These are phyloP conservation scores for Delia radicum DNA, from an alignment of 1,140 invertebrate genomes.

Conservation along the genomic window DNA sequence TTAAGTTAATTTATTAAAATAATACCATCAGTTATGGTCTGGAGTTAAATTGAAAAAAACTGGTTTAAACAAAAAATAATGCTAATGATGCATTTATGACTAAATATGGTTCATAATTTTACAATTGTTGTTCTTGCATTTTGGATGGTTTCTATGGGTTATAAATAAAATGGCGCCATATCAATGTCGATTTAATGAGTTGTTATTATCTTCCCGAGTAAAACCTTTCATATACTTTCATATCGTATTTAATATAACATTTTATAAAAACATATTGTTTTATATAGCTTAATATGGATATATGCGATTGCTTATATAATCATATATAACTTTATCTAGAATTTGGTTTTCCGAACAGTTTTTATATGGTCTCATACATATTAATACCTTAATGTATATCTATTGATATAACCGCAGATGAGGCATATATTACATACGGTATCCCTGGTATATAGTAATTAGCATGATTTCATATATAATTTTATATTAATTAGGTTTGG, in stretches of 20 bases:
- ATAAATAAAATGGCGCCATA: not conserved
- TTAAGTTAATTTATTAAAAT: not conserved
- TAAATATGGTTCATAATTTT: not conserved
- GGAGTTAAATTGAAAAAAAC: not conserved
- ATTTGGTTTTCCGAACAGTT: not conserved
- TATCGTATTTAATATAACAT: not conserved
- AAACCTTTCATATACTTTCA: not conserved
- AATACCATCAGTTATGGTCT: not conserved
- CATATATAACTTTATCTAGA: not conserved
- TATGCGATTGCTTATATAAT: not conserved
- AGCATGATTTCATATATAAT: too few species aligned
- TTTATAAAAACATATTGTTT: too few species aligned
- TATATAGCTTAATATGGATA: too few species aligned
- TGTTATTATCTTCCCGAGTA: not conserved
- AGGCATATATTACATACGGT: too few species aligned
- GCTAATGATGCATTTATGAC: not conserved
- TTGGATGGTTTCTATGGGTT: not conserved
- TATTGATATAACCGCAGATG: too few species aligned
- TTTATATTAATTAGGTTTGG: too few species aligned
- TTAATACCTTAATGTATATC: too few species aligned
- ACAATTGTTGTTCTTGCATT: not conserved
- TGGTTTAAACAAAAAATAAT: too few species aligned
- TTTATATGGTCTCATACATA: too few species aligned
- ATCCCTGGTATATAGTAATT: too few species aligned
- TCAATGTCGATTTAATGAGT: constrained; percentile 11